Evolutionary conservation across 2,888 invertebrate species (phyloP), one percentile per base, ranked within the genome.

Genomic region (Psylliodes chrysocephalus): DNA sequence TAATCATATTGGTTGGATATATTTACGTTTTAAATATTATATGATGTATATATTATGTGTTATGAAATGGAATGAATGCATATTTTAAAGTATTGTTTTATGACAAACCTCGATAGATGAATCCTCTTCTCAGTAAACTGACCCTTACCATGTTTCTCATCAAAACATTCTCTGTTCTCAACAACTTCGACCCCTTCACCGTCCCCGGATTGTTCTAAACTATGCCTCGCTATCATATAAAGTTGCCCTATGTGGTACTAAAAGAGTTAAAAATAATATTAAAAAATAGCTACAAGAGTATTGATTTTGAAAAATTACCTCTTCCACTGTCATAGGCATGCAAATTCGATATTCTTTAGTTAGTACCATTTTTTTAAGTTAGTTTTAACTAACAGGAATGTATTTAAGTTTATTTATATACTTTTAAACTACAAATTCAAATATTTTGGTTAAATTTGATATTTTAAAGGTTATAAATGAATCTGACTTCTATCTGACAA

Each of bases 151-250:
- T 94, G 90, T 7, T 86, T 84, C 19, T 90, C 87, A 84, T 96
- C 92, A 67, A 88, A 88, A 75, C 93, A 91, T 64, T 91, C 88
- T 67, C 89, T 88, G 81, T 95, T 96, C 64, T 91, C 91, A 6
- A 96, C 87, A 0, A 96, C 95, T 81, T 96, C 95, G 0, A 96
- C 95, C 1, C 96, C 96, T 82, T 95, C 95, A 0, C 95, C 94
- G 66, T 91, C 90, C 69, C 91, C 91, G 0, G 95, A 94, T 78
- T 96, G 95, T 78, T 96, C 95, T 75, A 91, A 89, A 80, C 95
- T 95, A 79, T 96, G 96, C 53, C 95, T 88, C 1, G 95, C 95
- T 76, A 96, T 96, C 96, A 96, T 96, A 81, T 95, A 96, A 64
- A 96, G 85, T 81, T 96, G 96, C 0, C 96, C 96, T 73, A 95